Conservation (phyloP, 2,113 vertebrate species). For the Bothrops jararaca region DNA sequence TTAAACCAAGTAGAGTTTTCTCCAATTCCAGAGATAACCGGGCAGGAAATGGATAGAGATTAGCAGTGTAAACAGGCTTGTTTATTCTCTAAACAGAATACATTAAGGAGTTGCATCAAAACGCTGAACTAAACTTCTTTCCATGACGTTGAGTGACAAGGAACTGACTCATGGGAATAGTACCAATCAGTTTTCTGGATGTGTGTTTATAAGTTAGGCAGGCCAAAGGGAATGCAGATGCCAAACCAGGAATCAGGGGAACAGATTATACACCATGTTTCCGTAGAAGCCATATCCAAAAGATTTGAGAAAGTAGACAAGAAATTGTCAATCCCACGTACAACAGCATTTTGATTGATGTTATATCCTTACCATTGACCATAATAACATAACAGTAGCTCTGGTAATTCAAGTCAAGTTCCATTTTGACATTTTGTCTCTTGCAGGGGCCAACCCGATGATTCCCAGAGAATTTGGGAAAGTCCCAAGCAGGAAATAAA, state of each 20-base stretch:
- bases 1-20: not conserved
- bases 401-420: not conserved
- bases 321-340: not conserved
- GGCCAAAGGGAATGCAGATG: not conserved
- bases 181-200: not conserved
- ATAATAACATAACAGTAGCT: not conserved
- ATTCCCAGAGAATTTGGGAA: not conserved
- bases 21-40: not conserved
- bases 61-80: not conserved
- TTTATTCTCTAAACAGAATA: not conserved
- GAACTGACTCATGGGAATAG: not conserved
- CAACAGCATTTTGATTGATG: not conserved
- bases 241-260: not conserved
- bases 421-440: not conserved
- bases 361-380: not conserved
- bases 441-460: not conserved
- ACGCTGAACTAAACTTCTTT: not conserved
- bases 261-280: not conserved
- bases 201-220: not conserved
- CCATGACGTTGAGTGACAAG: not conserved
- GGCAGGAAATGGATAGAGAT: not conserved
- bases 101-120: not conserved
- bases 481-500: not conserved
- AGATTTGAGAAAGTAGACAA: not conserved
- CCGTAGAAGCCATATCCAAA: not conserved